phyloP scores from a whole-genome alignment of 2,888 invertebrate species.

The Lithodes maja region DNA sequence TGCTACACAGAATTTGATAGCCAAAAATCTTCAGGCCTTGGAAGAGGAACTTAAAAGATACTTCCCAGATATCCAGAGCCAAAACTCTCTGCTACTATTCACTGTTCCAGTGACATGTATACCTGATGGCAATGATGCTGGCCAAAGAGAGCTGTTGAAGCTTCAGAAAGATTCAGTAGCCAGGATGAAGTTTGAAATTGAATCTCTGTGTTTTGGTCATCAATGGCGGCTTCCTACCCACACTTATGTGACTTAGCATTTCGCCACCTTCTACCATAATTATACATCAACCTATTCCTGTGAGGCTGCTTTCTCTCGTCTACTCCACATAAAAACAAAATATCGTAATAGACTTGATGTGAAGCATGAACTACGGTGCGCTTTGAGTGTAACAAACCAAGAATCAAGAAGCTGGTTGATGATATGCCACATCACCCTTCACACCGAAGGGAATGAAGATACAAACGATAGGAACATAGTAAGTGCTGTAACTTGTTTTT shows the following conservation, averaged over 20 bases:
- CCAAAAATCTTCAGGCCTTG: conserved; percentile 45
- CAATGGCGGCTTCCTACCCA: conserved; percentile 52
- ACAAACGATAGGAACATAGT: not conserved
- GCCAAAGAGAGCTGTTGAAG: conserved; percentile 44
- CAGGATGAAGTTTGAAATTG: conserved; percentile 57
- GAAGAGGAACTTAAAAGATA: conserved; percentile 48
- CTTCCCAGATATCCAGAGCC: conserved; percentile 43
- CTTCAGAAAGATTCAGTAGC: conserved; percentile 53
- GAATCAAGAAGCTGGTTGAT: conserved; percentile 48
- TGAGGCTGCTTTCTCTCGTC: conserved; percentile 49
- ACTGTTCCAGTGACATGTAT: conserved; percentile 53
- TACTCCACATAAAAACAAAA: conserved; percentile 42
- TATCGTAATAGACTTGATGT: conserved; percentile 50
- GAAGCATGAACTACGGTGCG: conserved; percentile 40
- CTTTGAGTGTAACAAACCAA: conserved; percentile 43
- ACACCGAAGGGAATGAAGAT: conserved; percentile 31
- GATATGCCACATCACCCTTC: conserved; percentile 45
- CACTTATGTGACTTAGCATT: conserved; percentile 40
- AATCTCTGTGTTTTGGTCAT: conserved; percentile 56
- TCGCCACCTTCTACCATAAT: conserved; percentile 39
- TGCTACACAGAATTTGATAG: conserved; percentile 51
- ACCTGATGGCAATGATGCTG: conserved; percentile 57
- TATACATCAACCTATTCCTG: conserved; percentile 44
- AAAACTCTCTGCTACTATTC: conserved; percentile 45
- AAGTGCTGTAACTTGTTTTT: conserved; percentile 1